phyloP scores from a whole-genome alignment of 2,888 invertebrate genomes.

The Opisthograptis luteolata region DNA sequence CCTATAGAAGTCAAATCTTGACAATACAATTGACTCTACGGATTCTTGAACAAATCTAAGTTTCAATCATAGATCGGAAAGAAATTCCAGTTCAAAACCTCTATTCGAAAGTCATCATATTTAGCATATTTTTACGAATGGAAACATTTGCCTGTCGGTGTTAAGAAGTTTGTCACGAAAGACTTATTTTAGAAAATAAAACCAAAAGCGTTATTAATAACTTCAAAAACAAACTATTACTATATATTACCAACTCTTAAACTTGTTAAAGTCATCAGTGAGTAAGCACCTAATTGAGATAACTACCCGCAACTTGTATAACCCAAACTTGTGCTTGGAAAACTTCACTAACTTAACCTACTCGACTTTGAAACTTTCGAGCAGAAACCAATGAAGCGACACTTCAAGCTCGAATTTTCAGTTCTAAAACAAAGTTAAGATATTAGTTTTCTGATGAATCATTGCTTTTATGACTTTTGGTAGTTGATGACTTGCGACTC shows the following conservation, averaged over 20 bases:
- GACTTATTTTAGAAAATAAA: too few species aligned
- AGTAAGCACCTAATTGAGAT: slow-evolving; percentile 21
- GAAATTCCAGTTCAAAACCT: too few species aligned
- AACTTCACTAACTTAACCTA: slow-evolving; percentile 22
- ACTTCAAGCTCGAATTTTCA: slow-evolving; percentile 15
- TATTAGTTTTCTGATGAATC: slow-evolving; percentile 16
- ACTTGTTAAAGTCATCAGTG: slow-evolving; percentile 18
- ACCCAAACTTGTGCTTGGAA: slow-evolving; percentile 17
- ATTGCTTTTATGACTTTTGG: slow-evolving; percentile 7
- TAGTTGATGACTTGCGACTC: too few species aligned
- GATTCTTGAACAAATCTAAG: too few species aligned
- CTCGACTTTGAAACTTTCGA: slow-evolving; percentile 20
- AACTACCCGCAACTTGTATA: slow-evolving; percentile 21
- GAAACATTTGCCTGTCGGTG: too few species aligned
- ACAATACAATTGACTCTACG: too few species aligned
- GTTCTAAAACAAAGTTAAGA: slow-evolving; percentile 19
- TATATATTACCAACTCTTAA: slow-evolving; percentile 18
- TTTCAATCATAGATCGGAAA: too few species aligned
- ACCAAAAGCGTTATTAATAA: neutral
- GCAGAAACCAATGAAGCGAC: slow-evolving; percentile 23
- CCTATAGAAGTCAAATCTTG: too few species aligned
- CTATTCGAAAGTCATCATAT: too few species aligned
- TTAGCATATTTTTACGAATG: too few species aligned
- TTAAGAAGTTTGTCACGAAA: too few species aligned
- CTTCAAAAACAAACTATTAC: slow-evolving; percentile 11